Conservation (phyloP, 2,888 invertebrate genomes). For the Dinocampus coccinellae region DNA sequence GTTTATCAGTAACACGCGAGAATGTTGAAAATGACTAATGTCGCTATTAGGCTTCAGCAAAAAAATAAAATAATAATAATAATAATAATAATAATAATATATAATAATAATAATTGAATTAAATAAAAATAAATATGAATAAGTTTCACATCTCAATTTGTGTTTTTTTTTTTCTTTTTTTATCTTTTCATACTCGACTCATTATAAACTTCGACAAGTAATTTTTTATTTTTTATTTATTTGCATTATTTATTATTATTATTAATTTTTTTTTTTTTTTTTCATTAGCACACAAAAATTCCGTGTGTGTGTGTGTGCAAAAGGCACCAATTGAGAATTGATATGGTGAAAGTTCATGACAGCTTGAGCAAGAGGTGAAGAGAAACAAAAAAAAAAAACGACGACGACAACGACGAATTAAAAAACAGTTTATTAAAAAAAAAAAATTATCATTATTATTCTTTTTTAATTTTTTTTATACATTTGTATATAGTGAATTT, state of each 20-base stretch:
- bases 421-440: too few relatives aligned
- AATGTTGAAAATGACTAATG: slow-evolving; percentile 62
- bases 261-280: neutral
- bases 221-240: neutral
- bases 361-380: neutral
- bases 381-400: too few relatives aligned
- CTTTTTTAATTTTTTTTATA: neutral
- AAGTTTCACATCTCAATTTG: slow-evolving; percentile 55
- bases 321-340: neutral
- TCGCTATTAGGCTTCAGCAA: slow-evolving; percentile 61
- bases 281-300: neutral
- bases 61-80: slow-evolving; percentile 38
- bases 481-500: neutral
- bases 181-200: slow-evolving; percentile 41
- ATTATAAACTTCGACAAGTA: slow-evolving; percentile 2
- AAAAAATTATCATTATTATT: neutral
- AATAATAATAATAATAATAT: too few relatives aligned
- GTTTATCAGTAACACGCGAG: slow-evolving; percentile 59
- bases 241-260: too few relatives aligned
- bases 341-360: slow-evolving; percentile 1
- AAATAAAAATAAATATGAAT: neutral
- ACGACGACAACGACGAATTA: too few relatives aligned
- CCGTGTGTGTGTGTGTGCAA: neutral
- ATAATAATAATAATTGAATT: too few relatives aligned
- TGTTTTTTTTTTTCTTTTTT: too few relatives aligned